Evolutionary conservation across 1,140 invertebrate species (phyloP), one percentile per base, ranked within the genome.

Genomic region (Pseudomyrmex dendroicus): DNA sequence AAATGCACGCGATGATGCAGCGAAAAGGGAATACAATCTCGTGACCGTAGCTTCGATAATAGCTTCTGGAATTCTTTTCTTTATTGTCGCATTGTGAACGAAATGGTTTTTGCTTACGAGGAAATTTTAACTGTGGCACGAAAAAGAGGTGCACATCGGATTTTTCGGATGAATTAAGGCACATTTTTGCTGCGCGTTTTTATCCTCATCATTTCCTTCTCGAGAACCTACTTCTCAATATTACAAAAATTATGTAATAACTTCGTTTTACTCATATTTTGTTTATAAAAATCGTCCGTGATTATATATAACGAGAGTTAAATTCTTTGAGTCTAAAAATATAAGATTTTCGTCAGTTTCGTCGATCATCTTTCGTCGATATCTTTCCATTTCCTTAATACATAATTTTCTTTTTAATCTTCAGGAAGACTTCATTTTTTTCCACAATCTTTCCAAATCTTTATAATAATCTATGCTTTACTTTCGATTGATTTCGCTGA

Each of bases 141-240:
- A 59, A 50, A 9, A 56, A 57, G 48, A 22, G 54, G 48, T 7
- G 2, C 46, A 59, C 25, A 44, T 57, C 3, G 15, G 12, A 59
- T 3, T 25, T 4, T 25, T 25, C 3, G 25, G 2, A 25, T 2
- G 25, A 25, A 25, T n/a, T 73, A 84, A 86, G 74, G 76, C 85
- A 84, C 83, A 48, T 70, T 86, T 76, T 82, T 35, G 35, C 35
- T 35, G 35, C 35, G 5, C 63, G 15, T 20, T 7, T 54, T 63
- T 62, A 7, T 0, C 22, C 20, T 72, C 70, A 61, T 9, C 12
- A 12, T 50, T 44, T 61, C 44, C 25, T 59, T 80, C 46, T 17
- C 50, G 10, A 3, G 1, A 67, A 56, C 52, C 20, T 54, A 44
- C 17, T 68, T n/a, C 7, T 48, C 17, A 9, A 46, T 62, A 4